Percentiles rank a stretch among this genome's conserved stretches.
Conservation (phyloP, 2,797 vertebrate genomes). For the Propithecus deckenii region DNA sequence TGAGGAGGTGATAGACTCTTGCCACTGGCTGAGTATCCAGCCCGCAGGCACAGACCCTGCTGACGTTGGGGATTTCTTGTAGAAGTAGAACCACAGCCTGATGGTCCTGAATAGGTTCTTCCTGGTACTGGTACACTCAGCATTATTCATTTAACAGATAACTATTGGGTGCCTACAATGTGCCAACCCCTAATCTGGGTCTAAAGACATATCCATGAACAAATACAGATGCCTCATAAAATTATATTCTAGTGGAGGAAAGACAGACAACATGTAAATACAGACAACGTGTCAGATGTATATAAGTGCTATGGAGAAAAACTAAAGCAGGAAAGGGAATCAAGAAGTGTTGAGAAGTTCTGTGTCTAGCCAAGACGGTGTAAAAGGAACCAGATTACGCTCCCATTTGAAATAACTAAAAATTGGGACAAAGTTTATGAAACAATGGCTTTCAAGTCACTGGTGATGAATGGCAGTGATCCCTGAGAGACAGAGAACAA, state of each 20-base stretch:
- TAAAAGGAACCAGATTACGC: neutral
- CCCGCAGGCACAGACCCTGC: neutral
- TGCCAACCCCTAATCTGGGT: neutral
- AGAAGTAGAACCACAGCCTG: neutral
- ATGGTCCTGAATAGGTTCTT: neutral
- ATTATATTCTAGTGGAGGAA: neutral
- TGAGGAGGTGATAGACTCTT: neutral
- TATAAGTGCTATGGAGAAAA: neutral
- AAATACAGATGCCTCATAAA: neutral
- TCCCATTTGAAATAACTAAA: neutral
- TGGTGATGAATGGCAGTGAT: neutral
- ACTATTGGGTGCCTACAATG: neutral
- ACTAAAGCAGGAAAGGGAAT: neutral
- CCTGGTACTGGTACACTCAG: neutral
- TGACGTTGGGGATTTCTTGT: neutral
- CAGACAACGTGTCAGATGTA: neutral
- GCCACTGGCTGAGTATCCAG: neutral
- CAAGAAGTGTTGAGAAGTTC: neutral
- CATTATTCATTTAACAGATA: neutral
- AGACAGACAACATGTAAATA: neutral
- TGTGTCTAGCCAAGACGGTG: neutral
- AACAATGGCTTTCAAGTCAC: neutral
- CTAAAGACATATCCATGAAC: neutral
- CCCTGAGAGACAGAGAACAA: neutral
- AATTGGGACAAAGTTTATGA: neutral